A percentile compares a stretch with the other conserved stretches of the same genome.
Evolutionary conservation across 2,797 vertebrate species (phyloP).

Genomic region (Taenioides sp.): DNA sequence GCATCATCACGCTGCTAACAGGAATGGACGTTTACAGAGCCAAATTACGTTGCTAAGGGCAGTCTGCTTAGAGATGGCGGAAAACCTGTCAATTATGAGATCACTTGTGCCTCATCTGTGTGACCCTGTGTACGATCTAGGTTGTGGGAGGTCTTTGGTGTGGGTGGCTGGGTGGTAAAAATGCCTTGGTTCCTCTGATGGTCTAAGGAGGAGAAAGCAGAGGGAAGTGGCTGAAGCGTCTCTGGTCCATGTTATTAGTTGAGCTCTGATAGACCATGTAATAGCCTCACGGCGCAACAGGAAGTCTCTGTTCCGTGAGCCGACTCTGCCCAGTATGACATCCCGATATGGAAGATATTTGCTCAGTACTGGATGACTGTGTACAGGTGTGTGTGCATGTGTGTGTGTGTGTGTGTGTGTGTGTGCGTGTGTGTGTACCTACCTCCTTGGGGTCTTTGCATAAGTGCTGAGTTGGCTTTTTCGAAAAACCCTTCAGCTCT

Average conservation of each 20-base stretch:
- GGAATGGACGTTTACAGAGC: neutral
- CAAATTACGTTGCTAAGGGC: neutral
- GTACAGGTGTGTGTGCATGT: slow-evolving; percentile 55
- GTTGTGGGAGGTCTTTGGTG: slow-evolving; percentile 57
- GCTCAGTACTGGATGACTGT: slow-evolving; percentile 60
- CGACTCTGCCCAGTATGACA: slow-evolving; percentile 76
- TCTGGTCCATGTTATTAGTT: slow-evolving; percentile 78
- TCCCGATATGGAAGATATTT: slow-evolving; percentile 73
- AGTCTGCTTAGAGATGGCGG: neutral
- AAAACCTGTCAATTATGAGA: slow-evolving; percentile 11
- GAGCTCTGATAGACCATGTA: slow-evolving; percentile 85
- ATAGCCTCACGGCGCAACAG: slow-evolving; percentile 79
- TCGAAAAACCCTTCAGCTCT: slow-evolving; percentile 73
- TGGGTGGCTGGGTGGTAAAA: slow-evolving; percentile 64
- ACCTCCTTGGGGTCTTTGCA: slow-evolving; percentile 71
- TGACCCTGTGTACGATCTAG: slow-evolving; percentile 50
- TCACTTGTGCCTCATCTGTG: slow-evolving; percentile 7
- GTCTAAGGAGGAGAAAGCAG: slow-evolving; percentile 69
- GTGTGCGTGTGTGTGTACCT: slow-evolving; percentile 25
- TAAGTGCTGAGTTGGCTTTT: slow-evolving; percentile 79
- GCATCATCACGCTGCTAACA: neutral
- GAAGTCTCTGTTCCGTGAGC: slow-evolving; percentile 73
- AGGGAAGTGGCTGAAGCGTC: slow-evolving; percentile 74
- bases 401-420: slow-evolving; percentile 26
- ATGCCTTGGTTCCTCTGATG: slow-evolving; percentile 64